Base-by-base conservation (phyloP, 2,888 invertebrate genomes). In the Pachymerium ferrugineum region DNA sequence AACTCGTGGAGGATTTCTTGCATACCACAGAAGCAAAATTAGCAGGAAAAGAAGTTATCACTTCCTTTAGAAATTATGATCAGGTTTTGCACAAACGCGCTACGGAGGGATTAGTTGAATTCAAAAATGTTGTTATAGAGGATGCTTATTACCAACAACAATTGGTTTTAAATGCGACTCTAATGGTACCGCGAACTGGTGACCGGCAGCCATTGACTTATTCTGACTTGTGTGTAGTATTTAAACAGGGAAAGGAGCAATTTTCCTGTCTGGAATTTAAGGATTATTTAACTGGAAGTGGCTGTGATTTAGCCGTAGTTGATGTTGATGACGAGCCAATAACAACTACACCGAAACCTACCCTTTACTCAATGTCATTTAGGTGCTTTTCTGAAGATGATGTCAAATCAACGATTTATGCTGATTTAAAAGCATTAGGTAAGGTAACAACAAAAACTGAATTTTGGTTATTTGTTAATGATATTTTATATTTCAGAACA, bases 91-190 rank as follows among this genome's bases (percentile, higher is more conserved):
- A 33, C 16, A 69, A 69, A 19, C 25, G 69, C 16, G 69, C 69
- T 3, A 19, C 16, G 8, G 29, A 69, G 3, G 69, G 69, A 31
- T 69, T 30, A 29, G 69, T 69, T 4, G 19, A 69, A 16, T 69
- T 69, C n/a, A 16, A 30, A 1, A 29, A 69, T 33, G 69, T 69
- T 8, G 33, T 30, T 4, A 14, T 69, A 29, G 6, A 19, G n/a
- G 30, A 29, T 69, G 69, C 19, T 3, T 31, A 31, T 30, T 8
- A 30, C 2, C 1, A 69, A 10, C 54, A 54, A 10, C 28, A 25
- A 25, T 31, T 69, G 10, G 25, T 30, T 69, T 38, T 71, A 25
- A 71, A 71, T 38, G 71, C 71, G n/a, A 71, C 71, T 38, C 35
- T 71, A 35, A 16, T 71, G 3, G 38, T 38, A 16, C 71, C 71